These are phyloP conservation scores for Trachops cirrhosus DNA, from an alignment of 2,797 vertebrate species.

Conservation along the genomic window DNA sequence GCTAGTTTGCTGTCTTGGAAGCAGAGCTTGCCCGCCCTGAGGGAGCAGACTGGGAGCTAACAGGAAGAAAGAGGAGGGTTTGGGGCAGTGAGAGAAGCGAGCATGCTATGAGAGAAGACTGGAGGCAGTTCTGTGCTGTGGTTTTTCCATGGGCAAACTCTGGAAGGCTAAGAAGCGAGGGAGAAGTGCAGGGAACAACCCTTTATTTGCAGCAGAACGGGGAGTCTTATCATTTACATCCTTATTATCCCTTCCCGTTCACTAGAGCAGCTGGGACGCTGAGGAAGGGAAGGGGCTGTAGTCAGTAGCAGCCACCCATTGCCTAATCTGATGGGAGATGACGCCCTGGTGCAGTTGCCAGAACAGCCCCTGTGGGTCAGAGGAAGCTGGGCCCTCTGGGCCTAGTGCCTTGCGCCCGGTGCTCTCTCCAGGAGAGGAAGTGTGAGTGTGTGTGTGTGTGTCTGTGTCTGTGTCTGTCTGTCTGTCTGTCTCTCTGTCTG, in stretches of 20 bases:
- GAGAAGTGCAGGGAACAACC: not conserved
- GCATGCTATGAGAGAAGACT: too few species aligned
- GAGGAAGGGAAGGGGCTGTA: not conserved
- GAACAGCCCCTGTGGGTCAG: not conserved
- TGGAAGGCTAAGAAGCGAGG: not conserved
- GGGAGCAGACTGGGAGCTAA: not conserved
- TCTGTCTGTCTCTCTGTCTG: not conserved
- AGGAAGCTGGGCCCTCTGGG: constrained; percentile 52
- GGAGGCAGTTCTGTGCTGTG: not conserved
- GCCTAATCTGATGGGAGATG: not conserved
- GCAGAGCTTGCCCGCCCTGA: not conserved
- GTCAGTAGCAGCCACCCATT: not conserved
- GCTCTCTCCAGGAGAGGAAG: not conserved
- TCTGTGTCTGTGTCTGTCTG: not conserved
- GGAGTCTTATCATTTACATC: not conserved
- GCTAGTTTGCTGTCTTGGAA: not conserved
- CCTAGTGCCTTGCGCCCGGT: fast-evolving
- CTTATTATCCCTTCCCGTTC: not conserved
- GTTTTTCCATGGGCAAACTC: not conserved
- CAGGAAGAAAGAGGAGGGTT: not conserved
- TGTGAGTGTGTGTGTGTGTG: not conserved
- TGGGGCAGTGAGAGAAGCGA: not conserved
- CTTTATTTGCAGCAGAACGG: not conserved
- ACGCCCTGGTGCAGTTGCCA: not conserved
- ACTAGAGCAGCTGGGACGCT: not conserved